Base-by-base conservation (phyloP, 2,888 invertebrate genomes). In the Ectemnius cavifrons region DNA sequence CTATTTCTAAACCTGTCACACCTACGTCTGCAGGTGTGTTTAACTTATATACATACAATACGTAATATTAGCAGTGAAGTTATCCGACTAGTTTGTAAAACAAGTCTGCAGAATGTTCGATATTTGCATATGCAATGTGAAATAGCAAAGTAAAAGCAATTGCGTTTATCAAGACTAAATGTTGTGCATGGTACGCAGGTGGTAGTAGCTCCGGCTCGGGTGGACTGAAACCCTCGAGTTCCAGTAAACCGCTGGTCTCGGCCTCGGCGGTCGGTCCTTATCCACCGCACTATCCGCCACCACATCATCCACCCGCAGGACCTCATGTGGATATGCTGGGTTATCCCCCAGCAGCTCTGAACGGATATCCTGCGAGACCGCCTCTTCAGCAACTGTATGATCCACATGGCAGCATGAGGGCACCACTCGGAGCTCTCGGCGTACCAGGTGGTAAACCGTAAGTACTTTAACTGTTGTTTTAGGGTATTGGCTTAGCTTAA, bases 1-100 rank as follows among this genome's bases (percentile, higher is more conserved):
- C 97, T 4, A 97, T 97, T 84, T 96, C 97, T 14, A 98, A 97
- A 92, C 95, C 97, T 5, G 96, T 96, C 75, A 97, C 97, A 52
- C 97, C 97, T 3, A 97, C 97, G 18, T 94, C 94, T 69, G 93
- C 92, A 20, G 93, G 93, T 89, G 81, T 45, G 86, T 82, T 49
- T 5, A 8, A 28, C 23, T 62, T 1, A n/a, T 60, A 13, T 37
- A 27, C 14, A 60, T 28, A 18, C 2, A 37, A 28, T 8, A n/a
- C 23, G 2, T 23, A 28, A 45, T 45, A 23, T 23, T 23, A 3
- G 0, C 23, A 23, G 23, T 23, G 23, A 23, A 23, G 3, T 23
- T 2, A 23, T 23, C 3, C 23, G 3, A 2, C 23, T 2, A 23
- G 23, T 20, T 52, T 14, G 11, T 6, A 27, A 23, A 16, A 23